Evolutionary conservation across 1,140 invertebrate species (phyloP), one percentile per base, ranked within the genome.

Genomic region (Formica selysi): DNA sequence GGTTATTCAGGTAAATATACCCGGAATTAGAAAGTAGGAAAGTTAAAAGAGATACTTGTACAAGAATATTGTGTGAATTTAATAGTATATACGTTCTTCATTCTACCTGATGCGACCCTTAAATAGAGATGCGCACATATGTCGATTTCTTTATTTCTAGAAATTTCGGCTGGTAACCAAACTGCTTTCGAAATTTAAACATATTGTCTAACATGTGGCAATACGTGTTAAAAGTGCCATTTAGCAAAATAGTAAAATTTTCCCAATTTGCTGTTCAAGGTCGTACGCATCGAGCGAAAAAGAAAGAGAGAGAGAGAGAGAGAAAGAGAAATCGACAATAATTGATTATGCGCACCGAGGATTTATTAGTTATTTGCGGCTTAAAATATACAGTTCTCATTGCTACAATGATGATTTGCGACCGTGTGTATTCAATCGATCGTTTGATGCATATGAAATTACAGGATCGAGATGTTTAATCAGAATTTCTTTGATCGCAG

Each of bases 381-480:
- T 59, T 54, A 44, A 87, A 79, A 85, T 36, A 59, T 70, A 62
- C 48, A 19, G 5, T 65, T 76, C 32, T 44, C 29, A 36, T 41
- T 44, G 8, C 32, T 29, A n/a, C 38, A 68, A 88, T 88, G 41
- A 85, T 79, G 26, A 76, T 51, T 51, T 48, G 7, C 16, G 67
- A 22, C n/a, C n/a, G 13, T 38, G 61, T 11, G 64, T 70, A 70
- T 87, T 87, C 76, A 61, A 38, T 38, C 41, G 57, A n/a, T 78
- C 71, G 86, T 74, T 59, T 76, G 61, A 62, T 57, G 68, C 71
- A 48, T n/a, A 73, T 59, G 38, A 70, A 79, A 89, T 89, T 89
- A 85, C 87, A 76, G 67, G 86, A 89, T 85, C 61, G 61, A 74
- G 81, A 85, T 80, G 57, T 38, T 19, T 78, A 74, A 87, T 79